Conservation (phyloP, 1,140 invertebrate species). For the Drosophila biarmipes region DNA sequence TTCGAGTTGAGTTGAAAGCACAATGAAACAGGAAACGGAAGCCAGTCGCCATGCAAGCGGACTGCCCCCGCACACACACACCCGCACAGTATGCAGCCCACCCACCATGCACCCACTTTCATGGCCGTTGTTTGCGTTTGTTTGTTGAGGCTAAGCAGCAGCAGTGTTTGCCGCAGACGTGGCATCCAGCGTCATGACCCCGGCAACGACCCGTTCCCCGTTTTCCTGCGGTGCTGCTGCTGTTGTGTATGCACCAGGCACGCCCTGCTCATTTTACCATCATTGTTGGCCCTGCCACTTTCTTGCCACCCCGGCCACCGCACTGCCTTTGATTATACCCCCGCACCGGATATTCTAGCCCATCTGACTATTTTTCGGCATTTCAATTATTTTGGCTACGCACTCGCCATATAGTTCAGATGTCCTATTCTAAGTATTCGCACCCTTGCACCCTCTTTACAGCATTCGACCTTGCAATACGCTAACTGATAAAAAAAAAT, state of each 20-base stretch:
- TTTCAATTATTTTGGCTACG: constrained; percentile 15
- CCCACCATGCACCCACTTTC: constrained; percentile 13
- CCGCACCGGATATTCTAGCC: not conserved
- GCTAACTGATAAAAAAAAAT: no score
- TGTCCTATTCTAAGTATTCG: not conserved
- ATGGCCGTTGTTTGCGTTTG: constrained; percentile 61
- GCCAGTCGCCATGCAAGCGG: constrained; percentile 70
- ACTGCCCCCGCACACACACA: constrained; percentile 16
- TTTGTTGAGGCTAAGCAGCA: constrained; percentile 74
- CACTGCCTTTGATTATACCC: constrained; percentile 50
- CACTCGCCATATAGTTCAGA: not conserved
- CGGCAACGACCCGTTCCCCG: constrained; percentile 12
- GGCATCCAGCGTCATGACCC: constrained; percentile 55
- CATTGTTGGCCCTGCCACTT: constrained; percentile 37
- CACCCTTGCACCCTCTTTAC: not conserved
- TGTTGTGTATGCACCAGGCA: constrained; percentile 24
- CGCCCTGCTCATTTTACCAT: constrained; percentile 69
- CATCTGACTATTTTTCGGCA: constrained; percentile 14
- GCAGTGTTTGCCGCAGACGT: constrained; percentile 57
- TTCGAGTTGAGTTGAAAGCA: constrained; percentile 80
- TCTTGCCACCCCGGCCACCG: constrained; percentile 16
- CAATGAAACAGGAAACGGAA: constrained; percentile 83
- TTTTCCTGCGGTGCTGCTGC: not conserved
- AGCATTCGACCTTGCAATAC: not conserved
- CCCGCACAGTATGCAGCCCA: not conserved